Evolutionary conservation across 2,888 invertebrate genomes (phyloP).

Genomic region (Chironomus tentans): DNA sequence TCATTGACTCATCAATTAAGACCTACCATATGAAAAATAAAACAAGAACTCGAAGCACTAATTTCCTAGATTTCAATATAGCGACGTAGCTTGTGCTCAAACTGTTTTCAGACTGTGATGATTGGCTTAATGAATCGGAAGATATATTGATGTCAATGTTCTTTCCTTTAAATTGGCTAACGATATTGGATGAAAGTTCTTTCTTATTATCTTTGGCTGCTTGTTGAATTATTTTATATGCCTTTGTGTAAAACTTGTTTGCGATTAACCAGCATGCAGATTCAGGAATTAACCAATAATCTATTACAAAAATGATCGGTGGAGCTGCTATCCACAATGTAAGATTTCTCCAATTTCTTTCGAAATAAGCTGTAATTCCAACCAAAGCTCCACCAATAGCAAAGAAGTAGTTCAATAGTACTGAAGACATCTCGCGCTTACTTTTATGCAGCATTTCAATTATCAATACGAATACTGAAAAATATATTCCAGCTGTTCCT

Average conservation of each 20-base stretch:
- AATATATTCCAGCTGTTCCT: slow-evolving; percentile 52
- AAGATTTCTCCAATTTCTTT: slow-evolving; percentile 50
- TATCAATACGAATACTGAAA: slow-evolving; percentile 50
- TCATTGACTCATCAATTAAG: too few relatives aligned
- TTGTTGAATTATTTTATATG: slow-evolving; percentile 46
- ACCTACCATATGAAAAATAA: slow-evolving; percentile 16
- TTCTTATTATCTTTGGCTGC: slow-evolving; percentile 50
- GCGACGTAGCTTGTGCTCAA: too few relatives aligned
- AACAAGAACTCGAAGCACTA: not conserved
- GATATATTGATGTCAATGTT: not conserved
- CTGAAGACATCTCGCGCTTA: slow-evolving; percentile 53
- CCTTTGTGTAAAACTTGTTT: slow-evolving; percentile 46
- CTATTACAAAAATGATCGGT: slow-evolving; percentile 48
- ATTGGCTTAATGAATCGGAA: not conserved
- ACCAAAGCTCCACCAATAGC: slow-evolving; percentile 54
- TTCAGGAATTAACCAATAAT: slow-evolving; percentile 56
- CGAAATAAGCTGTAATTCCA: slow-evolving; percentile 50
- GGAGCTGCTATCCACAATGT: slow-evolving; percentile 52
- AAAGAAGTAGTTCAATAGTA: slow-evolving; percentile 54
- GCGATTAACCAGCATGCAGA: slow-evolving; percentile 57
- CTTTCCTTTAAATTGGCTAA: slow-evolving; percentile 31
- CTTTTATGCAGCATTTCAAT: slow-evolving; percentile 56
- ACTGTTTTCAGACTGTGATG: too few relatives aligned
- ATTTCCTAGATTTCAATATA: not conserved
- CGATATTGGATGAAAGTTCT: slow-evolving; percentile 41